Evolutionary conservation across 2,888 invertebrate genomes (phyloP).

Genomic region (Panopea generosa): DNA sequence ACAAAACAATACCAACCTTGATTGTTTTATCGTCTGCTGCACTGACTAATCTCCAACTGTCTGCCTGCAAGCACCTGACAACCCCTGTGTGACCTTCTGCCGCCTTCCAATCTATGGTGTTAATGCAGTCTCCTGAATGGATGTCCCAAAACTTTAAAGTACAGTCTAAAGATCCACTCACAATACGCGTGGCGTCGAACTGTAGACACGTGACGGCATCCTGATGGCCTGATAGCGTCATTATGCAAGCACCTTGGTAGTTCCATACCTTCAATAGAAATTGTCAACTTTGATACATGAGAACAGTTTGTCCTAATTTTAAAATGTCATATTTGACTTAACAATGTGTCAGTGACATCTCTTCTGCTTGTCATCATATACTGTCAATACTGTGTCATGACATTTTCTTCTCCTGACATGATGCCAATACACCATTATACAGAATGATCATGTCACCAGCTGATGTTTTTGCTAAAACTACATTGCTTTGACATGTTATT

Average conservation of each 20-base stretch:
- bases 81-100: constrained; percentile 87
- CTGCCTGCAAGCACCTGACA: constrained; percentile 86
- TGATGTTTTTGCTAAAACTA: no score
- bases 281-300: no score
- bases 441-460: no score
- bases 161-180: constrained; percentile 86
- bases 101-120: constrained; percentile 87
- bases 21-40: constrained; percentile 87
- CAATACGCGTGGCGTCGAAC: constrained; percentile 85
- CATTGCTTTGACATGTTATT: no score
- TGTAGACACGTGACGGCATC: constrained; percentile 87
- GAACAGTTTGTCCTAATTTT: no score
- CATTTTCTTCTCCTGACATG: no score
- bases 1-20: constrained; percentile 84
- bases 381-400: no score
- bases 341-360: no score
- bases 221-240: constrained; percentile 86
- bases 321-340: no score
- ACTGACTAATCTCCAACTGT: constrained; percentile 87
- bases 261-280: constrained; percentile 85
- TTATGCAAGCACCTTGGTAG: constrained; percentile 84
- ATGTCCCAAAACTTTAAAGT: constrained; percentile 87
- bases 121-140: constrained; percentile 84
- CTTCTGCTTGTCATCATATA: no score
- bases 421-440: no score